These are phyloP conservation scores for Tenthredo scrophulariae DNA, from an alignment of 2,888 invertebrate genomes.

Conservation along the genomic window DNA sequence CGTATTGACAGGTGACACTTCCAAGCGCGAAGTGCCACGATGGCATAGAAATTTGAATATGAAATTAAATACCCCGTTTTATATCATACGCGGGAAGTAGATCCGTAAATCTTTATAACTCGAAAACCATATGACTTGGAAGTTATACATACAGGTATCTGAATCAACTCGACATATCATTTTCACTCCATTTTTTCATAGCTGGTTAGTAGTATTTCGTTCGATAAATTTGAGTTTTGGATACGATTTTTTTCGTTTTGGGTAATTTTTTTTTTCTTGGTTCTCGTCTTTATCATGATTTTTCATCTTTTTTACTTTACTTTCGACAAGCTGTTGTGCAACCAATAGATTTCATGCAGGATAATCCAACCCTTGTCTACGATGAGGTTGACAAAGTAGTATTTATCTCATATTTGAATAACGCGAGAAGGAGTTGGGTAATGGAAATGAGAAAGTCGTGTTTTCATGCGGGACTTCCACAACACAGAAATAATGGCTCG, in stretches of 20 bases:
- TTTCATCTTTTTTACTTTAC: background rate
- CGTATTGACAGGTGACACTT: constrained; percentile 5
- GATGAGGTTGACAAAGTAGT: background rate
- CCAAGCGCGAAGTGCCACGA: background rate
- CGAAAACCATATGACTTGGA: background rate
- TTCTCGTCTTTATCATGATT: background rate
- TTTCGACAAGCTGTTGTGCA: background rate
- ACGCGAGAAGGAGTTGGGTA: constrained; percentile 30
- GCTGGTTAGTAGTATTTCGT: too few relatives aligned
- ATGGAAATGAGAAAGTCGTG: constrained; percentile 40
- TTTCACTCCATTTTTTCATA: too few relatives aligned
- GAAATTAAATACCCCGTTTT: background rate
- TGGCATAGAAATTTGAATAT: background rate
- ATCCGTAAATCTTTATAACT: background rate
- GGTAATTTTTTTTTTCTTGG: too few relatives aligned
- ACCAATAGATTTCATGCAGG: background rate
- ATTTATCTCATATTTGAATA: constrained; percentile 15
- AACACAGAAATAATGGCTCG: background rate
- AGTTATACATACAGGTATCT: background rate
- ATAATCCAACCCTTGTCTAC: background rate
- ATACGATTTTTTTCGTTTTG: too few relatives aligned
- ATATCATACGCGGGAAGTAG: background rate
- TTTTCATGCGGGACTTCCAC: background rate
- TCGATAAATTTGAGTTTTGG: too few relatives aligned
- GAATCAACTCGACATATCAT: too few relatives aligned